Evolutionary conservation across 1,140 invertebrate genomes (phyloP).

Genomic region (Anoplophora glabripennis): DNA sequence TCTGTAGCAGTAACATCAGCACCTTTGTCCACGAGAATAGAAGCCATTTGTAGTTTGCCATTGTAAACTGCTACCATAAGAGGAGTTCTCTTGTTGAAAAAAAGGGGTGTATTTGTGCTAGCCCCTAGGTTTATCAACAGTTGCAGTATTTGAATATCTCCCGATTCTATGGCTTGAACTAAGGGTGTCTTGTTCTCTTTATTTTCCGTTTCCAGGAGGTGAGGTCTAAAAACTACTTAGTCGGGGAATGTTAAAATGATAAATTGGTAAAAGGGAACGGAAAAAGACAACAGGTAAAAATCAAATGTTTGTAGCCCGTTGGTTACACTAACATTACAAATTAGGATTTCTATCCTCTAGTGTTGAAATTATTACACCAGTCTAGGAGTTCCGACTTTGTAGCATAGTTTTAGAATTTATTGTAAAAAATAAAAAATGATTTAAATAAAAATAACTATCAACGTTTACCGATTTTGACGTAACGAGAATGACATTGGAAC

Average conservation of each 20-base stretch:
- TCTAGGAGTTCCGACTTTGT: too few species aligned
- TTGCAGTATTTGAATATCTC: constrained; percentile 31
- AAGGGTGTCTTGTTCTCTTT: constrained; percentile 41
- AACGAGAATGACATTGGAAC: background rate
- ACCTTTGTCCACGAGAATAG: constrained; percentile 50
- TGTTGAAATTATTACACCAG: too few species aligned
- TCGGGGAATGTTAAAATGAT: too few species aligned
- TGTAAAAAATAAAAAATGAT: too few species aligned
- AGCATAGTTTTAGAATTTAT: too few species aligned
- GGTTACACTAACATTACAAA: too few species aligned
- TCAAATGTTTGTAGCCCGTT: too few species aligned
- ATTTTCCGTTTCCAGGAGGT: constrained; percentile 37
- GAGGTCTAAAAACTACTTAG: constrained; percentile 37
- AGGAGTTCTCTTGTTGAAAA: constrained; percentile 31
- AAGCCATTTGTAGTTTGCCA: constrained; percentile 38
- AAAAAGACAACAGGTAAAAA: too few species aligned
- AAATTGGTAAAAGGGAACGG: too few species aligned
- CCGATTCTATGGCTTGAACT: constrained; percentile 30
- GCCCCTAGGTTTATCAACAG: constrained; percentile 37
- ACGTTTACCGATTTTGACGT: too few species aligned
- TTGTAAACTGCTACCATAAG: constrained; percentile 38
- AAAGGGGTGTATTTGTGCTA: constrained; percentile 32
- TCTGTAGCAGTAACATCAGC: constrained; percentile 15
- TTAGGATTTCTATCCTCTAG: too few species aligned
- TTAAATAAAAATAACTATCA: too few species aligned